Evolutionary conservation across 2,888 invertebrate genomes (phyloP).

Genomic region (Mongoloraphidia duomilia): DNA sequence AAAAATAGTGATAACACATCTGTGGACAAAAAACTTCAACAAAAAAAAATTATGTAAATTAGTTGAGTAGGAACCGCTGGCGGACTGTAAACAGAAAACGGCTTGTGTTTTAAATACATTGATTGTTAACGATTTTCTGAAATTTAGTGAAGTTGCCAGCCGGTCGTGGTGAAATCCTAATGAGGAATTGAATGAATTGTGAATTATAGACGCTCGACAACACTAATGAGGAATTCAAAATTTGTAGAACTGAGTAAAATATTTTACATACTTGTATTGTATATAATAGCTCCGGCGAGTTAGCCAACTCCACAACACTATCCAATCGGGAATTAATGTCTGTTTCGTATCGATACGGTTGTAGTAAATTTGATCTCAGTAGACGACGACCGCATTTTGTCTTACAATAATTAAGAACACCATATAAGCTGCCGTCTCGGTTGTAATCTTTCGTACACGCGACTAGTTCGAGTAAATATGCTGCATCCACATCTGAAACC

Average conservation of each 20-base stretch:
- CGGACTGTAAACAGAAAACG: no score
- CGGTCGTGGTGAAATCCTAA: no score
- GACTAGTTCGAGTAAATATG: slow-evolving; percentile 60
- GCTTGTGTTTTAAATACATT: no score
- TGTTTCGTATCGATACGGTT: slow-evolving; percentile 55
- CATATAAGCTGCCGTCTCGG: slow-evolving; percentile 40
- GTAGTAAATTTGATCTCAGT: slow-evolving; percentile 65
- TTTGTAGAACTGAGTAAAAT: slow-evolving; percentile 5
- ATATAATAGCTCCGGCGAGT: slow-evolving; percentile 46
- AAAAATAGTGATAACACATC: no score
- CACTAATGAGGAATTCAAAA: no score
- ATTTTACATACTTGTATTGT: slow-evolving; percentile 40
- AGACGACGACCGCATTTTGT: slow-evolving; percentile 63
- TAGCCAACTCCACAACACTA: slow-evolving; percentile 61
- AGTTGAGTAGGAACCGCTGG: no score
- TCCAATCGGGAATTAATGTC: slow-evolving; percentile 56
- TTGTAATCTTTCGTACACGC: slow-evolving; percentile 23
- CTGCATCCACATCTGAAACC: slow-evolving; percentile 62
- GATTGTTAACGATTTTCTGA: no score
- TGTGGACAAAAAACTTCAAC: no score
- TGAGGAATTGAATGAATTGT: no score
- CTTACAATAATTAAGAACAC: slow-evolving; percentile 50
- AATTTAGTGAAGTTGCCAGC: no score
- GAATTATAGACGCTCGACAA: no score
- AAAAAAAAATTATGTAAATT: no score